A percentile compares a stretch with the other conserved stretches of the same genome.
Evolutionary conservation across 1,140 invertebrate genomes (phyloP).

Genomic region (Apis laboriosa): DNA sequence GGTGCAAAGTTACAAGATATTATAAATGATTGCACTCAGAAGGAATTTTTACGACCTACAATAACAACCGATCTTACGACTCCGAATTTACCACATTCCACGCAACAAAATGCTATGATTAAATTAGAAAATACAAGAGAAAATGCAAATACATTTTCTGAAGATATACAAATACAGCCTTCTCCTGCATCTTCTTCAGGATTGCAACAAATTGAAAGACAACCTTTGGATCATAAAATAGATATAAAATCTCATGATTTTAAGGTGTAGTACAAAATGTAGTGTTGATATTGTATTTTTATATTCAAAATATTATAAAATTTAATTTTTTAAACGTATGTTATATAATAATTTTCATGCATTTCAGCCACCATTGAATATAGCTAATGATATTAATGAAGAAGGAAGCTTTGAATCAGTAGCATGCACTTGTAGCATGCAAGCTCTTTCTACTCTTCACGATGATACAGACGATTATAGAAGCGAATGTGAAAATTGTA

Average conservation of each 20-base stretch:
- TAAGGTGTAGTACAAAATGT: slow-evolving; percentile 51
- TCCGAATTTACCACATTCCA: slow-evolving; percentile 57
- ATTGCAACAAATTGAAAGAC: slow-evolving; percentile 40
- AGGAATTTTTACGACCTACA: slow-evolving; percentile 56
- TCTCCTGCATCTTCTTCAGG: slow-evolving; percentile 34
- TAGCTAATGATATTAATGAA: slow-evolving; percentile 75
- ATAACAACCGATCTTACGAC: slow-evolving; percentile 57
- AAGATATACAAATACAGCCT: slow-evolving; percentile 48
- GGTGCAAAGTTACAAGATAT: slow-evolving; percentile 46
- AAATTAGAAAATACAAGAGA: slow-evolving; percentile 59
- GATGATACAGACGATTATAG: slow-evolving; percentile 88
- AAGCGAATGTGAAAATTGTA: slow-evolving; percentile 92
- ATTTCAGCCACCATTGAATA: slow-evolving; percentile 72
- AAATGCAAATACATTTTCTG: slow-evolving; percentile 44
- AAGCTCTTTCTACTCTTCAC: slow-evolving; percentile 76
- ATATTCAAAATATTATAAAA: not conserved
- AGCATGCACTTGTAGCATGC: slow-evolving; percentile 78
- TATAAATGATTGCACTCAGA: slow-evolving; percentile 42
- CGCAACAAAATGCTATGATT: slow-evolving; percentile 53
- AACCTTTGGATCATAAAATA: not conserved
- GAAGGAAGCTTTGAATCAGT: slow-evolving; percentile 79
- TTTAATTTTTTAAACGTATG: no score
- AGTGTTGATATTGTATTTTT: not conserved
- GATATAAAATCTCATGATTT: slow-evolving; percentile 43
- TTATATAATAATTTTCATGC: slow-evolving; percentile 8